A percentile compares a stretch with the other conserved stretches of the same genome.
These are phyloP conservation scores for Girardinichthys multiradiatus DNA, from an alignment of 2,113 vertebrate species.

Conservation along the genomic window DNA sequence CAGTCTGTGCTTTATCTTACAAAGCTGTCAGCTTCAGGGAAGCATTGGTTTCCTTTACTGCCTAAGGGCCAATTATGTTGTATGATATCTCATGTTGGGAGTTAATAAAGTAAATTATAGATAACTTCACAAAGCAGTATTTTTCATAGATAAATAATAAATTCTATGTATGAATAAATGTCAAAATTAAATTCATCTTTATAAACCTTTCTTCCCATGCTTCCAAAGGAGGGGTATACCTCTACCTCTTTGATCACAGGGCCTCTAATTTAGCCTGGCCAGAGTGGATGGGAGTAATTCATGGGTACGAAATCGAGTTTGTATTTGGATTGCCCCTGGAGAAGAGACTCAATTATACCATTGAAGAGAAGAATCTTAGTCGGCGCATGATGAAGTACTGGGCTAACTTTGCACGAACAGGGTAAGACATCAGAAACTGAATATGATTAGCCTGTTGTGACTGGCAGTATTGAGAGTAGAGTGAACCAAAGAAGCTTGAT, in stretches of 20 bases:
- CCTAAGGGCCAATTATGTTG: too few relatives aligned
- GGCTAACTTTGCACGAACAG: constrained; percentile 91
- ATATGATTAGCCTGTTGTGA: neutral
- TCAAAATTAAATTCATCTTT: neutral
- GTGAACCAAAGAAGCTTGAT: too few relatives aligned
- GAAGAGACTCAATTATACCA: constrained; percentile 87
- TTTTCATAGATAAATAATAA: too few relatives aligned
- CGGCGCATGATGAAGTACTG: constrained; percentile 91
- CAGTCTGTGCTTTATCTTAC: neutral
- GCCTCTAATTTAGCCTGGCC: constrained; percentile 92
- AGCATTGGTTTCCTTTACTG: fast-evolving
- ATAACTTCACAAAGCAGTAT: too few relatives aligned
- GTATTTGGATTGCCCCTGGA: constrained; percentile 91
- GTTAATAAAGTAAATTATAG: too few relatives aligned
- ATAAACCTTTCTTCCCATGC: neutral
- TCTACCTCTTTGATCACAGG: constrained; percentile 90
- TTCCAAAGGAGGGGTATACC: constrained; percentile 76
- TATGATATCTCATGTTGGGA: too few relatives aligned
- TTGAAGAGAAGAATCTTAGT: constrained; percentile 86
- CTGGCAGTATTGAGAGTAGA: too few relatives aligned
- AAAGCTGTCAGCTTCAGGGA: fast-evolving
- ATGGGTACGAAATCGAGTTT: constrained; percentile 96
- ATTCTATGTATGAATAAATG: too few relatives aligned
- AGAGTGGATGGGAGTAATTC: constrained; percentile 94
- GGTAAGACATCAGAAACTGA: constrained; percentile 49